Evolutionary conservation across 2,797 vertebrate genomes (phyloP).

Genomic region (Anguilla anguilla): DNA sequence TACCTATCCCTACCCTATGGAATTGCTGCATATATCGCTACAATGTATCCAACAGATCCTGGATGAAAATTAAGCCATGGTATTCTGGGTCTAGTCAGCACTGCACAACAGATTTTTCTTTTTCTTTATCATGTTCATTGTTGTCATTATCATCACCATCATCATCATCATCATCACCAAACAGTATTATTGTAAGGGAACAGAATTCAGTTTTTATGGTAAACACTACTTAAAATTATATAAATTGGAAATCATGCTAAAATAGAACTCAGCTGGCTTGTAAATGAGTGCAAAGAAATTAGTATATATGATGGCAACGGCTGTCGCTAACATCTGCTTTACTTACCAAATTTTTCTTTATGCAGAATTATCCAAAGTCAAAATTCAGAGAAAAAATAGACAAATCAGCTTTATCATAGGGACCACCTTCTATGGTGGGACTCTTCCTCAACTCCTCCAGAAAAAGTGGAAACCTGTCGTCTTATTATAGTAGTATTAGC

Average conservation of each 20-base stretch:
- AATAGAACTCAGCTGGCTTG: background rate
- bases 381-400: background rate
- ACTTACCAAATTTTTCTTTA: constrained; percentile 6
- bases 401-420: background rate
- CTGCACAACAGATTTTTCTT: background rate
- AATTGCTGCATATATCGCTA: background rate
- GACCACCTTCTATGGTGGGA: background rate
- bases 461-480: background rate
- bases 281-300: background rate
- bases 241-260: no score
- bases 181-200: background rate
- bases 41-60: no score
- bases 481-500: background rate
- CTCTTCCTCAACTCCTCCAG: background rate
- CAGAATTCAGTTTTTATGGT: background rate
- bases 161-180: background rate
- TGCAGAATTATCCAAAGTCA: background rate
- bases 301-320: background rate
- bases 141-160: no score
- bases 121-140: no score
- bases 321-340: background rate
- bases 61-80: background rate
- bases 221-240: no score
- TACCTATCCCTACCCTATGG: background rate
- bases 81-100: background rate